Base-by-base conservation (phyloP, 2,797 vertebrate species). In the Mus caroli region DNA sequence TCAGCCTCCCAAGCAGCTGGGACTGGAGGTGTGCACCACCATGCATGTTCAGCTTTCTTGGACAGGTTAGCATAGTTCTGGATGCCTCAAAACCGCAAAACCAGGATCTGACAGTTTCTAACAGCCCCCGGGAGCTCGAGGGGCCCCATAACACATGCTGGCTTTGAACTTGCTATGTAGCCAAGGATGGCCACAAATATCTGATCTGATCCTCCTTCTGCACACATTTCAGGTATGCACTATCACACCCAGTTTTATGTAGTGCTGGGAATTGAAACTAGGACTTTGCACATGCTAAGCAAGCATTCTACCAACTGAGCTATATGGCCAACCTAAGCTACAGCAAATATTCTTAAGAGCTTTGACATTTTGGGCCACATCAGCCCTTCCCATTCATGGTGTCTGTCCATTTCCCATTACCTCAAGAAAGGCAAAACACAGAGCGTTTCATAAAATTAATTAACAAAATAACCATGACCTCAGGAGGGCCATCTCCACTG, bases 391-490 rank as follows among this genome's bases (percentile, higher is more conserved):
- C 40, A 40, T 58, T 88, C 46, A 71, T 10, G 43, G 15, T 9
- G 17, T 43, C 28, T 73, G 77, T 50, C 22, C 69, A 69, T 20
- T 13, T 31, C 67, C 52, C 93, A 90, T 73, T 4, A 28, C n/a
- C 76, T 96, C 67, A 92, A 87, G 83, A 79, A 96, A 6, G 43
- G 87, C 64, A 92, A 96, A 79, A 92, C 34, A 94, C 40, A 93
- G 91, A 50, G 31, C 50, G 76, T 64, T 78, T 84, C 71, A 85
- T 76, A 93, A 85, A 73, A 78, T 80, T 93, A 91, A 91, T 91
- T 86, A 94, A 94, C 78, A 94, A 97, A 96, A 94, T 95, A 97
- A 93, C 96, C 93, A 92, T 69, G 58, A 77, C 58, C 71, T 14
- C 79, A n/a, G 31, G 88, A 95, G 60, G 62, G 50, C 69, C 73